Evolutionary conservation across 2,888 invertebrate genomes (phyloP).

Genomic region (Yponomeuta evonymella): DNA sequence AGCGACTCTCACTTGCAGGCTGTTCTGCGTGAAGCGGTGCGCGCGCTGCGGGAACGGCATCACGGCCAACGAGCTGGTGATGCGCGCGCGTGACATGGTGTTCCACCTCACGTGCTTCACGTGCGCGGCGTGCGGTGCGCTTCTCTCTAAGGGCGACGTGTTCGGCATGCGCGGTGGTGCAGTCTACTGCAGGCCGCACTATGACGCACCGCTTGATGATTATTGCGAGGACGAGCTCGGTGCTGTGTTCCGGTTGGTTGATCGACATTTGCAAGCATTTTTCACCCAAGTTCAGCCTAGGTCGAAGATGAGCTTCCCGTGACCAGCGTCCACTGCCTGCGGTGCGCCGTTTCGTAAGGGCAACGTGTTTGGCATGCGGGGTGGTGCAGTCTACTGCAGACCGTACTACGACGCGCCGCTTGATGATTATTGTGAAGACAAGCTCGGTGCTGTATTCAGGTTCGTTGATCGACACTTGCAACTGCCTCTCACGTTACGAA

Average conservation of each 20-base stretch:
- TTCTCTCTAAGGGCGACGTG: conserved; percentile 91
- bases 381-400: conserved; percentile 85
- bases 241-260: conserved; percentile 56
- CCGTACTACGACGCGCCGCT: conserved; percentile 76
- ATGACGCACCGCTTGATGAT: conserved; percentile 77
- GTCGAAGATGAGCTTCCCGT: conserved; percentile 34
- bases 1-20: conserved; percentile 74
- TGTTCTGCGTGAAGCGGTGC: conserved; percentile 91
- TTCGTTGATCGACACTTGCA: conserved; percentile 21
- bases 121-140: conserved; percentile 88
- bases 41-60: conserved; percentile 90
- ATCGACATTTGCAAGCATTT: too few relatives aligned
- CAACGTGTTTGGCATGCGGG: conserved; percentile 93
- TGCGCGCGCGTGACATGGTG: conserved; percentile 90
- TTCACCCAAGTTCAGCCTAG: too few relatives aligned
- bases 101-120: conserved; percentile 94
- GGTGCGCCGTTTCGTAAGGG: conserved; percentile 76
- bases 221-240: conserved; percentile 78
- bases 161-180: conserved; percentile 91
- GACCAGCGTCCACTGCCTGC: not conserved
- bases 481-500: too few relatives aligned
- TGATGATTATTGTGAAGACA: conserved; percentile 79
- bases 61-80: conserved; percentile 91
- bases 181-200: conserved; percentile 81
- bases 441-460: conserved; percentile 68